These are phyloP conservation scores for Athripsodes cinereus DNA, from an alignment of 2,888 invertebrate species.

Conservation along the genomic window DNA sequence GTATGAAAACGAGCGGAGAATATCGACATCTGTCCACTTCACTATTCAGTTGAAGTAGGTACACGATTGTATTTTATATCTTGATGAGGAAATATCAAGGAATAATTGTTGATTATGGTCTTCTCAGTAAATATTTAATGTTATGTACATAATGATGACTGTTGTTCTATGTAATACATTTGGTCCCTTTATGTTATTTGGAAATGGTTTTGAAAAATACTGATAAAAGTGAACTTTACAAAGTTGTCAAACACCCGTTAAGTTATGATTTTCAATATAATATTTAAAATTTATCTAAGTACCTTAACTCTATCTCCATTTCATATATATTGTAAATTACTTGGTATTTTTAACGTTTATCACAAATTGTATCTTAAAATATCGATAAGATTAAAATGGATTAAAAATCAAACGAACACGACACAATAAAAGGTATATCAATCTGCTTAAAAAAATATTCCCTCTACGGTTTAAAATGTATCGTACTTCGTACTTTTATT, in stretches of 20 bases:
- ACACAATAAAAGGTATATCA: background rate
- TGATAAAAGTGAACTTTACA: background rate
- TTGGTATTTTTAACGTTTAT: too few species aligned
- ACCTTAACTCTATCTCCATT: background rate
- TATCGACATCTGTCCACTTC: too few species aligned
- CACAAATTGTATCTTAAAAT: background rate
- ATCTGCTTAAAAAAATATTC: too few species aligned
- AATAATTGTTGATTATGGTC: too few species aligned
- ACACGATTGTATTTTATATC: too few species aligned
- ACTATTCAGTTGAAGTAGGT: too few species aligned
- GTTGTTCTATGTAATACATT: too few species aligned
- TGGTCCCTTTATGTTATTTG: background rate
- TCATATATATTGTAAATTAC: background rate
- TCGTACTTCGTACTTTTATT: background rate
- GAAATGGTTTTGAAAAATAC: background rate
- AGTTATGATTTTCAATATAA: background rate
- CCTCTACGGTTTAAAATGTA: too few species aligned
- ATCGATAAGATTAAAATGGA: background rate
- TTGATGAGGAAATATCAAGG: too few species aligned
- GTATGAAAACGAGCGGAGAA: too few species aligned
- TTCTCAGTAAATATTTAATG: too few species aligned
- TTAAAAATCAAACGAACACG: background rate
- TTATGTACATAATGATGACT: too few species aligned
- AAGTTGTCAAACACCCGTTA: background rate
- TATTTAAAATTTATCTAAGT: background rate